A percentile compares a stretch with the other conserved stretches of the same genome.
Conservation (phyloP, 2,797 vertebrate species). For the Poeciliopsis gracilis region DNA sequence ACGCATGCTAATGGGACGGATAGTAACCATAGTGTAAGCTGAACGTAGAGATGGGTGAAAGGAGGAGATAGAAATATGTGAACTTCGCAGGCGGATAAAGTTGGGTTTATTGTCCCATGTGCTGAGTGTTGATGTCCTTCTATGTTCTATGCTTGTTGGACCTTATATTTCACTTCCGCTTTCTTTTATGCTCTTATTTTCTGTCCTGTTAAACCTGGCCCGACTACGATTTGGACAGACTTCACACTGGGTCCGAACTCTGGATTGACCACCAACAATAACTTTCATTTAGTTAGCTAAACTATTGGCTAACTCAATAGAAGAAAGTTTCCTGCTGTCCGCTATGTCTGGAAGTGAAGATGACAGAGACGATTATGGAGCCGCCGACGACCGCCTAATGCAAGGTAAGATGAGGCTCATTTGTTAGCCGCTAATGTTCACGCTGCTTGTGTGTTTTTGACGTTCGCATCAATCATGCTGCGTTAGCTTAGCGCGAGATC, state of each 20-base stretch:
- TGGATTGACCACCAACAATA: constrained; percentile 52
- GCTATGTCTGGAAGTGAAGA: constrained; percentile 86
- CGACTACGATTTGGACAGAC: constrained; percentile 58
- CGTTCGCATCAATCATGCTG: constrained; percentile 65
- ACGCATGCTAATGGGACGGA: constrained; percentile 71
- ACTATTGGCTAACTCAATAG: constrained; percentile 74
- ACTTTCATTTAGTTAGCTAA: constrained; percentile 76
- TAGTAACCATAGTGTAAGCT: constrained; percentile 58
- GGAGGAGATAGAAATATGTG: constrained; percentile 29
- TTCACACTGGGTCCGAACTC: constrained; percentile 63
- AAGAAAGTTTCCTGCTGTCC: constrained; percentile 56
- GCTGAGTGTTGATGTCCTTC: constrained; percentile 12
- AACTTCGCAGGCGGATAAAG: constrained; percentile 43
- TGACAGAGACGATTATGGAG: constrained; percentile 81
- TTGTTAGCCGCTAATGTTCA: constrained; percentile 70
- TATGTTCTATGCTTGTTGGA: constrained; percentile 15
- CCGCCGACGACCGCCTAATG: constrained; percentile 75
- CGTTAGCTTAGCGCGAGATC: constrained; percentile 56
- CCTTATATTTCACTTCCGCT: constrained; percentile 73
- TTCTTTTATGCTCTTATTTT: constrained; percentile 63
- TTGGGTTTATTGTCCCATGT: constrained; percentile 31
- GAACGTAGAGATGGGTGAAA: constrained; percentile 50
- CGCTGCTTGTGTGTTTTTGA: constrained; percentile 48
- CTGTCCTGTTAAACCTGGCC: constrained; percentile 50
- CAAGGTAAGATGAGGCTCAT: constrained; percentile 76